Conservation (phyloP, 1,140 invertebrate genomes). For the Aphaenogaster ashmeadi region DNA sequence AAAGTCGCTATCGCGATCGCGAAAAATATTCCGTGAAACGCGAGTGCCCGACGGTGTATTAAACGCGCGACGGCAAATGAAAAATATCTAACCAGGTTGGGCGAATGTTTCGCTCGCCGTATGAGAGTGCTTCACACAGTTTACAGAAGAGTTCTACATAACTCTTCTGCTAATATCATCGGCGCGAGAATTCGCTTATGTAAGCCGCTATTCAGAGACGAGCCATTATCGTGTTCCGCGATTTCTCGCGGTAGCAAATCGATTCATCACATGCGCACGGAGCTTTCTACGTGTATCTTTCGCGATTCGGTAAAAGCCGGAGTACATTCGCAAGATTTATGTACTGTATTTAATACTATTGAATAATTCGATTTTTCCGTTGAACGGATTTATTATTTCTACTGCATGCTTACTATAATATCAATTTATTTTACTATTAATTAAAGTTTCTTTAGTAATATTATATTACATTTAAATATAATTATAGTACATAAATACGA, state of each 20-base stretch:
- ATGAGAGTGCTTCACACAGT: conserved; percentile 13
- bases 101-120: conserved; percentile 27
- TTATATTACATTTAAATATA: neutral
- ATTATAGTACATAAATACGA: neutral
- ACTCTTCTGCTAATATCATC: conserved; percentile 37
- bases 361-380: neutral
- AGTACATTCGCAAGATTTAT: conserved; percentile 52
- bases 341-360: conserved; percentile 42
- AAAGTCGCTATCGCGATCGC: conserved; percentile 45
- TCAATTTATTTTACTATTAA: neutral
- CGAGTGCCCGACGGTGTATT: conserved; percentile 30
- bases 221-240: conserved; percentile 48
- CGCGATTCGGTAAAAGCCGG: conserved; percentile 22
- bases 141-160: conserved; percentile 32
- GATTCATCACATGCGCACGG: conserved; percentile 58
- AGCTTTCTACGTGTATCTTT: conserved; percentile 18
- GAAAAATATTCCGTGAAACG: conserved; percentile 55
- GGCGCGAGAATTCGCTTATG: conserved; percentile 27
- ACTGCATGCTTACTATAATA: neutral
- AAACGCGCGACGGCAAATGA: conserved; percentile 53
- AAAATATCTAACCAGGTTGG: conserved; percentile 51
- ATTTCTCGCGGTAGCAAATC: conserved; percentile 52
- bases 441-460: neutral
- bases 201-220: conserved; percentile 38
- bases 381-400: conserved; percentile 1